These are phyloP conservation scores for Umimayanthus kanabou DNA, from an alignment of 92 coral and sea anemone species.

Conservation along the genomic window DNA sequence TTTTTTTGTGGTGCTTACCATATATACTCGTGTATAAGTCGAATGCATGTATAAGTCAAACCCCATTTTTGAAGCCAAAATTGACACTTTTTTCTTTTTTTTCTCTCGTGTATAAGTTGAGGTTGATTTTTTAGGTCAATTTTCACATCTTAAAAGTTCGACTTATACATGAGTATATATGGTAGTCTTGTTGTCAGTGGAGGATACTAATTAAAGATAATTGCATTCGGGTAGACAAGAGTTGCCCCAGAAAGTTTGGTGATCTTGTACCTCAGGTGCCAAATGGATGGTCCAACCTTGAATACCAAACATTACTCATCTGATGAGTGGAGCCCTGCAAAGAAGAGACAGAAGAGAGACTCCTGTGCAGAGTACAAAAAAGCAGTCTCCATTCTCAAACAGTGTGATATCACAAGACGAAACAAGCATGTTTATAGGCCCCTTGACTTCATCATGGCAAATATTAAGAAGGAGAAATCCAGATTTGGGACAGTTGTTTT, in stretches of 20 bases:
- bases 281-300: slow-evolving; percentile 1
- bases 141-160: no score
- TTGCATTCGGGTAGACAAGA: background rate
- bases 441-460: slow-evolving; percentile 43
- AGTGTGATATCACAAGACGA: slow-evolving; percentile 35
- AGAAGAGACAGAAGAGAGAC: slow-evolving; percentile 29
- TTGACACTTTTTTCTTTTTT: no score
- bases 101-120: no score
- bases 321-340: slow-evolving; percentile 26
- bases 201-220: no score
- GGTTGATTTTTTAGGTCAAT: no score
- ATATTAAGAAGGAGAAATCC: slow-evolving; percentile 38
- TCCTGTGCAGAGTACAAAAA: slow-evolving; percentile 28
- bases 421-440: slow-evolving; percentile 29
- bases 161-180: no score
- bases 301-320: background rate
- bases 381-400: slow-evolving; percentile 35
- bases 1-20: no score
- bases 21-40: no score
- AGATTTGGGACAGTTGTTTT: slow-evolving; percentile 39
- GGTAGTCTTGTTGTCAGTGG: background rate
- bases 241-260: background rate
- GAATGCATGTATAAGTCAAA: no score
- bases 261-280: background rate
- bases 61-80: no score